phyloP scores from a whole-genome alignment of 2,888 invertebrate species.

The Rhingia campestris region DNA sequence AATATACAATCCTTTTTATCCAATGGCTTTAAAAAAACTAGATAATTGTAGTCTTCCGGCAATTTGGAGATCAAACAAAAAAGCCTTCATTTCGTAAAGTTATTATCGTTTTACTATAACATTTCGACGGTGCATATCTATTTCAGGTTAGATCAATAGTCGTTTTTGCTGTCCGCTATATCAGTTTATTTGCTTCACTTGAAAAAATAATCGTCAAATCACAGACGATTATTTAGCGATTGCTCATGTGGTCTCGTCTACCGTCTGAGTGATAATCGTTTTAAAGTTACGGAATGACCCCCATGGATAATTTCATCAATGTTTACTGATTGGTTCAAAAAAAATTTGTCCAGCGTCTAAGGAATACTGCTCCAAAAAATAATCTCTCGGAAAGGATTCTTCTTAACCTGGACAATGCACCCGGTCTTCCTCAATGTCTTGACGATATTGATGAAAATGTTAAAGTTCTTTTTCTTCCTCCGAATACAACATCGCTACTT shows the following conservation, averaged over 20 bases:
- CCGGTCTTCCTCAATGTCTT: slow-evolving; percentile 6
- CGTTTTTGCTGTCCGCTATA: no score
- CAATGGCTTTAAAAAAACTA: slow-evolving; percentile 75
- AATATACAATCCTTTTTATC: slow-evolving; percentile 76
- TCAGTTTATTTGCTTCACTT: no score
- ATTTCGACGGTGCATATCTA: no score
- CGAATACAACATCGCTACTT: slow-evolving; percentile 5
- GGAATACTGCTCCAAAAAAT: slow-evolving; percentile 23
- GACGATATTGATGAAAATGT: slow-evolving; percentile 11
- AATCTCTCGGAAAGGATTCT: slow-evolving; percentile 14
- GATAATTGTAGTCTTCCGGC: slow-evolving; percentile 76
- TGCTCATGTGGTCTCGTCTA: no score
- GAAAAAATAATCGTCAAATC: no score
- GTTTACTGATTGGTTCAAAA: slow-evolving; percentile 72
- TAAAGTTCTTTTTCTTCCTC: slow-evolving; percentile 3
- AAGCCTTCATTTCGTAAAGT: no score
- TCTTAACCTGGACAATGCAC: slow-evolving; percentile 19
- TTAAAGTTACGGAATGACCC: no score
- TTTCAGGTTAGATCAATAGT: no score
- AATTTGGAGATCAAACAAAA: slow-evolving; percentile 76
- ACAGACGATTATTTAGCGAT: no score
- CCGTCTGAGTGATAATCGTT: no score
- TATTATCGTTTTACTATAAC: no score
- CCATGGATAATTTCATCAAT: slow-evolving; percentile 47
- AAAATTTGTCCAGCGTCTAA: slow-evolving; percentile 63